Evolutionary conservation across 1,140 invertebrate genomes (phyloP), one percentile per base, ranked within the genome.

Genomic region (Schmidtea mediterranea): DNA sequence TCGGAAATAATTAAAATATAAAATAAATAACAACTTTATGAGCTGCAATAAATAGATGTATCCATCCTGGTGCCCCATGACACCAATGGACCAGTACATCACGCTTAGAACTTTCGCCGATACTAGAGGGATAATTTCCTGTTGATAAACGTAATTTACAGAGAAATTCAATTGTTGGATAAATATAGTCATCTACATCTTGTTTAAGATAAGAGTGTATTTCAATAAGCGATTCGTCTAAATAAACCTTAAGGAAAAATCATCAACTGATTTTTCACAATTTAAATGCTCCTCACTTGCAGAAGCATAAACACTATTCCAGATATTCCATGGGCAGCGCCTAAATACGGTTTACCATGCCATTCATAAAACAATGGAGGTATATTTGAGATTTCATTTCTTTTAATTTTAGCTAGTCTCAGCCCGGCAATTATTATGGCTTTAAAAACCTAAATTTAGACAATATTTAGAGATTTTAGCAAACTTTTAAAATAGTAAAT

Each of bases 61-160:
- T 69, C 65, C 80, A 77, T 15, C 82, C 83, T 40, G 84, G 79
- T 18, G 82, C 80, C 13, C 86, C 86, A 62, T 90, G 83, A 70
- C 84, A 90, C 84, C 84, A 92, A 54, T 90, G 84, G 1, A 90
- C 75, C 38, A 89, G 70, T 62, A 73, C 74, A 59, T 89, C 81
- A n/a, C 57, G 56, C 26, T 63, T 64, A 26, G 65, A 66, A 54
- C 73, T 77, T 13, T 39, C 38, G n/a, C 72, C 74, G 1, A 78
- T 46, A 0, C 82, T 84, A 0, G 82, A 86, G 2, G 79, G 79
- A 60, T 79, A 79, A 66, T 89, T 89, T 1, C 79, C 79, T 54
- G 77, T 78, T n/a, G 72, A 60, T 61, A 72, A 78, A 55, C 69
- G 54, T 12, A 65, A 48, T 15, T 54, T 55, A 46, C 61, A 53